Base-by-base conservation (phyloP, 2,113 vertebrate species). In the Rallus limicola region DNA sequence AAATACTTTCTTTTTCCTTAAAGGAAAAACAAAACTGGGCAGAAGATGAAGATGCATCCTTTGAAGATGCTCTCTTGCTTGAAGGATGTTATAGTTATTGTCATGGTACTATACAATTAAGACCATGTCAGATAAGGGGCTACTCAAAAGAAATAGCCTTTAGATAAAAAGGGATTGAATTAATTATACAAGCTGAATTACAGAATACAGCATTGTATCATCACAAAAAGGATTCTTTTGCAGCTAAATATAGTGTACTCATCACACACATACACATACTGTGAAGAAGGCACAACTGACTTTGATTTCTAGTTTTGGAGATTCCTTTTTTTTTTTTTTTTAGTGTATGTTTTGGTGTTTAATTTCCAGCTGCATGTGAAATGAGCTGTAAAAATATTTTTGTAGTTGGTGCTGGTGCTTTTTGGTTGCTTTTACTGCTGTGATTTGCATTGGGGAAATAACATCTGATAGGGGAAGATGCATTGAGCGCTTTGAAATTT, bases 401-500 rank as follows among this genome's bases (percentile, higher is more conserved):
- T 55, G 29, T 78, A 42, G 46, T 59, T 65, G 44, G 29, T 86
- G 42, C 28, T 91, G 11, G 28, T 93, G 74, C 81, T 91, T 92
- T 92, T 82, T 44, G 36, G 88, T 93, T 94, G 89, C 89, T 93
- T 86, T 75, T 90, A 36, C 28, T 86, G 64, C 69, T 84, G 44
- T 81, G 62, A 0, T 96, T 91, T 76, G 75, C 34, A 18, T 87
- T 93, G 88, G 77, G 79, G 68, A 88, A 94, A 89, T 88, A 84
- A 76, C 75, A 86, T 88, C 86, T 52, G 81, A 91, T 78, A 40
- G 90, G 89, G 87, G 89, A 74, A 95, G 95, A 38, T 16, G 59
- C 82, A 91, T 79, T 79, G 86, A 93, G 81, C 86, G 91, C 84
- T 96, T 85, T 68, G 82, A 96, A 82, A 97, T 93, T 88, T 86